These are phyloP conservation scores for Cantharis lateralis DNA, from an alignment of 2,888 invertebrate genomes.

Conservation along the genomic window DNA sequence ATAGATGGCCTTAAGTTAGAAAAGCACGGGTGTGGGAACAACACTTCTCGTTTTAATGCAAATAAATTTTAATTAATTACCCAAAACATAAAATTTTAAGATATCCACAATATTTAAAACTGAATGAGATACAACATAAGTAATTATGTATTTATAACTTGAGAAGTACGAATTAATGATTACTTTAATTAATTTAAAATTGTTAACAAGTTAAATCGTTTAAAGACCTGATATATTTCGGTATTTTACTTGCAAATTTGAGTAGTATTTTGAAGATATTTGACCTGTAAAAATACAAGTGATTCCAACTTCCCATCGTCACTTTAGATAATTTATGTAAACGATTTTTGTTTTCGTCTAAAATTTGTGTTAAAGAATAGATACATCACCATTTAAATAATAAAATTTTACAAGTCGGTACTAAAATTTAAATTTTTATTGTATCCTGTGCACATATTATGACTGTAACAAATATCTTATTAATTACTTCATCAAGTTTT, in stretches of 20 bases:
- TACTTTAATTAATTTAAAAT: not conserved
- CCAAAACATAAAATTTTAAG: not conserved
- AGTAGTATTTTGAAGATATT: not conserved
- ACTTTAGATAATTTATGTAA: not conserved
- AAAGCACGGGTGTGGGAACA: not conserved
- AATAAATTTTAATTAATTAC: not conserved
- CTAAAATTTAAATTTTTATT: not conserved
- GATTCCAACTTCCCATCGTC: not conserved
- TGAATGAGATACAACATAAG: not conserved
- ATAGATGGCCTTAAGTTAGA: not conserved
- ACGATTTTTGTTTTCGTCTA: not conserved
- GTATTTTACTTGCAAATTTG: not conserved
- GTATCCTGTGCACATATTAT: not conserved
- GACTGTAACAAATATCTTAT: not conserved
- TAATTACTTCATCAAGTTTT: not conserved
- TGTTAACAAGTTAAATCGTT: not conserved
- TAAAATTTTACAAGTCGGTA: not conserved
- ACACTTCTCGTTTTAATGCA: not conserved
- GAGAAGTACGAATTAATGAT: not conserved
- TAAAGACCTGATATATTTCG: not conserved
- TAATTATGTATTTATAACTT: not conserved
- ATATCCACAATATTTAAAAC: not conserved
- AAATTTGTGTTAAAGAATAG: not conserved
- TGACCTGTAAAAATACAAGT: not conserved
- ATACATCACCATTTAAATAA: not conserved